These are phyloP conservation scores for Agonopterix alstromeriana DNA, from an alignment of 2,888 invertebrate species.

Conservation along the genomic window DNA sequence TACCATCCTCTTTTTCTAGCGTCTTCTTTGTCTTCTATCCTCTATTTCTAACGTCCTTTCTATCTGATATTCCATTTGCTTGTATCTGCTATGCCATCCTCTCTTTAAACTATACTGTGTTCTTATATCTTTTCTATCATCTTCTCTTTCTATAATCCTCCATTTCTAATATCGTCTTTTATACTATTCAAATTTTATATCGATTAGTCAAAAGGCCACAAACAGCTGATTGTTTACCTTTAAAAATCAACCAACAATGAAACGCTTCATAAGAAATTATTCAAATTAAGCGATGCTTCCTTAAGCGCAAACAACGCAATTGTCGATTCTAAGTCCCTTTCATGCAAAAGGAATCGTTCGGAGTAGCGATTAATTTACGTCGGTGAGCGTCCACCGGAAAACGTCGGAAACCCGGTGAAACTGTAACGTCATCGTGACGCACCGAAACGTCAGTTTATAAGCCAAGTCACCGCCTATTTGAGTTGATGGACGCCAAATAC, in stretches of 20 bases:
- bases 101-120: too few relatives aligned
- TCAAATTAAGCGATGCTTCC: constrained; percentile 43
- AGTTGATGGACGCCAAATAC: constrained; percentile 45
- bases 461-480: constrained; percentile 43
- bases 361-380: constrained; percentile 57
- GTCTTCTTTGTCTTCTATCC: too few relatives aligned
- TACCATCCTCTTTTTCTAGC: too few relatives aligned
- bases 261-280: constrained; percentile 41
- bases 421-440: constrained; percentile 48
- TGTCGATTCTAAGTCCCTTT: constrained; percentile 33
- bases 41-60: too few relatives aligned
- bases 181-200: too few relatives aligned
- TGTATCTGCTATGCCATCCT: too few relatives aligned
- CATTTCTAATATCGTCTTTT: too few relatives aligned
- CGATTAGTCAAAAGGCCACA: not conserved
- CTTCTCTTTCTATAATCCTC: too few relatives aligned
- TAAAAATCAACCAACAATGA: constrained; percentile 17
- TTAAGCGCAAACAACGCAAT: constrained; percentile 48
- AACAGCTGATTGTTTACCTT: not conserved
- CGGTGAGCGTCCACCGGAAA: constrained; percentile 22
- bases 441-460: constrained; percentile 31
- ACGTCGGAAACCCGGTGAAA: constrained; percentile 21
- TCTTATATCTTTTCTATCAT: too few relatives aligned
- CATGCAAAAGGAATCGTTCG: constrained; percentile 22
- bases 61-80: too few relatives aligned